phyloP scores from a whole-genome alignment of 2,797 vertebrate species.

The Lutjanus campechanus region DNA sequence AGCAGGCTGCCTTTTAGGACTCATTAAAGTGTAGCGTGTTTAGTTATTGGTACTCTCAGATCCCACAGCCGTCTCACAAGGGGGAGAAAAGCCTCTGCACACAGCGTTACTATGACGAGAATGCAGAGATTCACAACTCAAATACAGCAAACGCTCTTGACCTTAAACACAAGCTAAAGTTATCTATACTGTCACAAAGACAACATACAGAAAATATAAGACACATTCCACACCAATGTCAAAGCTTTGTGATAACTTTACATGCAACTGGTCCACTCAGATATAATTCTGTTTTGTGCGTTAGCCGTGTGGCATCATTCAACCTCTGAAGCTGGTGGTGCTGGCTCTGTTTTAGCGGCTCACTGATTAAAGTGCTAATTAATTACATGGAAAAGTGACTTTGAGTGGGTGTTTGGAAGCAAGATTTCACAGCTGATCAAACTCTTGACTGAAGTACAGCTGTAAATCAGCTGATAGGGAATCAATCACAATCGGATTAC shows the following conservation, averaged over 20 bases:
- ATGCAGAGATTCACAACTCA: slow-evolving; percentile 34
- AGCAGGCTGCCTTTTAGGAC: slow-evolving; percentile 58
- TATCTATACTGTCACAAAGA: not conserved
- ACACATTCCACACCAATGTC: not conserved
- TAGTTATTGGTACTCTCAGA: slow-evolving; percentile 63
- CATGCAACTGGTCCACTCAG: not conserved
- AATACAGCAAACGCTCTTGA: slow-evolving; percentile 11
- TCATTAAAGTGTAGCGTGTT: slow-evolving; percentile 63
- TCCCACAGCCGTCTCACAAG: slow-evolving; percentile 50
- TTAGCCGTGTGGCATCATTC: slow-evolving; percentile 6
- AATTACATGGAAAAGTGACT: slow-evolving; percentile 55
- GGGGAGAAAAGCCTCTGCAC: slow-evolving; percentile 20
- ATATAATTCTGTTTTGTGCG: not conserved
- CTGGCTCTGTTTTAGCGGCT: slow-evolving; percentile 46
- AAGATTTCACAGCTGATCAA: slow-evolving; percentile 54
- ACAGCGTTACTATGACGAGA: slow-evolving; percentile 10
- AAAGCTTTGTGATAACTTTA: not conserved
- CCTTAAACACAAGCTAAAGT: not conserved
- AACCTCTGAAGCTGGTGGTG: slow-evolving; percentile 34
- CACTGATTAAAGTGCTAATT: slow-evolving; percentile 41
- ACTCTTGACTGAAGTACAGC: slow-evolving; percentile 44
- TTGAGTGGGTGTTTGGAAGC: slow-evolving; percentile 50
- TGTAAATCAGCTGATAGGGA: slow-evolving; percentile 34
- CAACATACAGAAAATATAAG: not conserved
- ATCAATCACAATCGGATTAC: slow-evolving; percentile 12